These are phyloP conservation scores for Plecotus auritus DNA, from an alignment of 2,113 vertebrate genomes.

Conservation along the genomic window DNA sequence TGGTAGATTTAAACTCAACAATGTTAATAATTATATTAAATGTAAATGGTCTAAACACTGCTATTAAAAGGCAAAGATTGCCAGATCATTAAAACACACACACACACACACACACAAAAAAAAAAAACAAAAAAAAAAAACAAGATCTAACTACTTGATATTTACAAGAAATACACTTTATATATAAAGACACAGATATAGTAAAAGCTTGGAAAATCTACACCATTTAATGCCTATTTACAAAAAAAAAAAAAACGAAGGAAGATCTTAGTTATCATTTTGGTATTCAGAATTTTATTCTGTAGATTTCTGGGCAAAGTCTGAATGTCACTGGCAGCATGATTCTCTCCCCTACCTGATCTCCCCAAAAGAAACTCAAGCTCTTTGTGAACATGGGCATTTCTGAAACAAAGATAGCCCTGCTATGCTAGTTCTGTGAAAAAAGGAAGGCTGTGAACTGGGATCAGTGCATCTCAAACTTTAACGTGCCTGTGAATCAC, in stretches of 20 bases:
- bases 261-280: background rate
- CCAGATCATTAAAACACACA: background rate
- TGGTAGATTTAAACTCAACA: background rate
- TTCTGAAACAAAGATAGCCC: background rate
- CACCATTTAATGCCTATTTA: background rate
- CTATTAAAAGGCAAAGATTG: constrained; percentile 1
- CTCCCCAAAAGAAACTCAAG: background rate
- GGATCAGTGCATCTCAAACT: background rate
- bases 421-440: background rate
- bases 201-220: background rate
- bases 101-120: no score
- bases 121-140: no score
- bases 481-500: background rate
- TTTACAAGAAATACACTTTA: background rate
- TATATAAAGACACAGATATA: background rate
- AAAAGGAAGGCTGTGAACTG: background rate
- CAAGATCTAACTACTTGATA: background rate
- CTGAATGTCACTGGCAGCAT: background rate
- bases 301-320: background rate
- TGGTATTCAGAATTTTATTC: background rate
- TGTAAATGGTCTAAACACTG: background rate
- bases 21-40: background rate
- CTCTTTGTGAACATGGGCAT: background rate
- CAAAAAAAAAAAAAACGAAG: background rate
- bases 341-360: background rate